Conservation (phyloP, 1,140 invertebrate species). For the Rhyzopertha dominica region DNA sequence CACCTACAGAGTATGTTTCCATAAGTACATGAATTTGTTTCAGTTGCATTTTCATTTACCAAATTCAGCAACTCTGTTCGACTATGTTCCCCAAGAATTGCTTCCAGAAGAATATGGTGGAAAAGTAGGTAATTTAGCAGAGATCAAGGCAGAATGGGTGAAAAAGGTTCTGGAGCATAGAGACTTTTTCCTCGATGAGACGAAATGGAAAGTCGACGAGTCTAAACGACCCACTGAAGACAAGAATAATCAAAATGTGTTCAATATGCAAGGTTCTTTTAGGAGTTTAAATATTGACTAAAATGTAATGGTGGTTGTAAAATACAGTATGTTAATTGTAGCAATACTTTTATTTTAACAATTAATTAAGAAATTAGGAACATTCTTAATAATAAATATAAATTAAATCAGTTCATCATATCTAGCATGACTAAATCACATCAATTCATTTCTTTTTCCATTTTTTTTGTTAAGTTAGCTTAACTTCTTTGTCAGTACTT, state of each 20-base stretch:
- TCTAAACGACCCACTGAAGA: constrained; percentile 28
- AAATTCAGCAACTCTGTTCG: constrained; percentile 54
- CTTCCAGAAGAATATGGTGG: constrained; percentile 64
- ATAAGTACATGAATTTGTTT: constrained; percentile 37
- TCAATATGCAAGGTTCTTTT: constrained; percentile 49
- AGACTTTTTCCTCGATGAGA: constrained; percentile 34
- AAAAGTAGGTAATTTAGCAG: constrained; percentile 50
- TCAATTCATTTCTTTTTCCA: too few species aligned
- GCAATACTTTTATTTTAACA: constrained; percentile 9
- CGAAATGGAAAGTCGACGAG: constrained; percentile 39
- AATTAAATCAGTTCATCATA: too few species aligned
- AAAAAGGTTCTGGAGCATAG: constrained; percentile 35
- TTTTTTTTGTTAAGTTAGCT: too few species aligned
- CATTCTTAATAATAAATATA: too few species aligned
- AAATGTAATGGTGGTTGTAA: constrained; percentile 15
- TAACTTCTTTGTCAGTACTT: too few species aligned
- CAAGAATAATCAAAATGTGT: constrained; percentile 25
- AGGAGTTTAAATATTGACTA: constrained; percentile 49
- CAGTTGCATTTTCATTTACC: constrained; percentile 58
- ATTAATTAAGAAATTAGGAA: too few species aligned
- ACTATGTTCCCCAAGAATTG: constrained; percentile 56
- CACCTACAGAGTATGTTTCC: not conserved
- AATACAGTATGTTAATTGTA: constrained; percentile 7
- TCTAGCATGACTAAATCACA: too few species aligned
- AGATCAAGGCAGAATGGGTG: constrained; percentile 53